Evolutionary conservation across 2,797 vertebrate species (phyloP).

Genomic region (Halcyon leucocephala): DNA sequence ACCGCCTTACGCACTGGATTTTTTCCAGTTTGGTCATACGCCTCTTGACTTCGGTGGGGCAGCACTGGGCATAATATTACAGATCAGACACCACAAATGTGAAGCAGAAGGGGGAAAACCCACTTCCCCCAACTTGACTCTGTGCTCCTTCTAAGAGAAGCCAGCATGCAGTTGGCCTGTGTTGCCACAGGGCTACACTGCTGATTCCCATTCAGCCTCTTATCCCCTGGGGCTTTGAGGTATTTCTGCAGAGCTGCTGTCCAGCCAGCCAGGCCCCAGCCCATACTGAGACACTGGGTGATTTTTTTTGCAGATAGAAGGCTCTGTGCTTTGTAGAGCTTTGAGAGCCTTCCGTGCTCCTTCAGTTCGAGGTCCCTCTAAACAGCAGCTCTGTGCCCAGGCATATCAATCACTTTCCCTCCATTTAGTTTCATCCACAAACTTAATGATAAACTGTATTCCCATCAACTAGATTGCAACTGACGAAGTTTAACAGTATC

Average conservation of each 20-base stretch:
- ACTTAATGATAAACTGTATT: neutral
- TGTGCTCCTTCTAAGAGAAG: neutral
- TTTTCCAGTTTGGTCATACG: neutral
- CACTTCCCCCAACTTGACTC: neutral
- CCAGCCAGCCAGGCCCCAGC: neutral
- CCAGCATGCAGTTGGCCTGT: neutral
- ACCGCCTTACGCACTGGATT: neutral
- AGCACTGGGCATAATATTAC: neutral
- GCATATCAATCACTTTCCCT: neutral
- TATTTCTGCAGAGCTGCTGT: neutral
- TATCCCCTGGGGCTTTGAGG: neutral
- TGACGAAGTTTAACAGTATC: neutral
- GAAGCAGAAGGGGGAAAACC: neutral
- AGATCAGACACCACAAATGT: neutral
- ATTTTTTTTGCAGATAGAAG: neutral
- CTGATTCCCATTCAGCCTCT: neutral
- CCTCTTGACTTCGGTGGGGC: neutral
- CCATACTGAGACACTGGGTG: rapidly evolving
- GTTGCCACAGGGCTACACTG: neutral
- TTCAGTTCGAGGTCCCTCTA: neutral
- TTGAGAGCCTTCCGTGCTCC: neutral
- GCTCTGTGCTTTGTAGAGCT: neutral
- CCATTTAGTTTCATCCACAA: neutral
- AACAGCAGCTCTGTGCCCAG: neutral
- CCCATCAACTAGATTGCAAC: neutral